Evolutionary conservation across 2,888 invertebrate genomes (phyloP).

Genomic region (Ophraella communa): DNA sequence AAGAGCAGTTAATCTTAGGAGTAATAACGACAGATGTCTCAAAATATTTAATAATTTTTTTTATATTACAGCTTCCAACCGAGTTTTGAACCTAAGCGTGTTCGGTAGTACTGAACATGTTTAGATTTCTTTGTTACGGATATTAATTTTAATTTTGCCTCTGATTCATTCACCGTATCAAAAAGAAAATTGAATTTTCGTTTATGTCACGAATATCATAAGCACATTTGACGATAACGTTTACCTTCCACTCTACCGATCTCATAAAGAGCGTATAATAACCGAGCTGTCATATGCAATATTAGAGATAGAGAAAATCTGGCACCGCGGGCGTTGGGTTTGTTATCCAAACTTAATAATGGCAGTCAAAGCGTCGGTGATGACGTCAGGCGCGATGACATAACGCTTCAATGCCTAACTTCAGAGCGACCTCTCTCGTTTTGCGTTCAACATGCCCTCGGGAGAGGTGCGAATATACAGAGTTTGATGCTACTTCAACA

Average conservation of each 20-base stretch:
- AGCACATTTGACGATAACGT: slow-evolving; percentile 26
- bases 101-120: too few species aligned
- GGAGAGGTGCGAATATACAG: slow-evolving; percentile 6
- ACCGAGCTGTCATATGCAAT: slow-evolving; percentile 52
- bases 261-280: slow-evolving; percentile 40
- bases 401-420: slow-evolving; percentile 37
- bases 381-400: slow-evolving; percentile 31
- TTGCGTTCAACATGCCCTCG: slow-evolving; percentile 16
- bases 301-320: slow-evolving; percentile 42
- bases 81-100: too few species aligned
- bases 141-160: slow-evolving; percentile 1
- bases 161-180: not conserved
- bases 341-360: slow-evolving; percentile 61
- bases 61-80: too few species aligned
- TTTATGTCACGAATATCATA: not conserved
- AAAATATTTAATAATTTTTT: too few species aligned
- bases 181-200: slow-evolving; percentile 17
- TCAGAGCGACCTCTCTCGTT: slow-evolving; percentile 31
- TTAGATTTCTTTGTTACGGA: too few species aligned
- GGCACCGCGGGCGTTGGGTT: slow-evolving; percentile 55
- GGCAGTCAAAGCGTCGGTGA: slow-evolving; percentile 45
- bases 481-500: slow-evolving; percentile 15
- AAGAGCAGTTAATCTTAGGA: too few species aligned
- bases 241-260: slow-evolving; percentile 31
- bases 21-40: too few species aligned